phyloP scores from a whole-genome alignment of 1,140 invertebrate species.

The Portunus trituberculatus region DNA sequence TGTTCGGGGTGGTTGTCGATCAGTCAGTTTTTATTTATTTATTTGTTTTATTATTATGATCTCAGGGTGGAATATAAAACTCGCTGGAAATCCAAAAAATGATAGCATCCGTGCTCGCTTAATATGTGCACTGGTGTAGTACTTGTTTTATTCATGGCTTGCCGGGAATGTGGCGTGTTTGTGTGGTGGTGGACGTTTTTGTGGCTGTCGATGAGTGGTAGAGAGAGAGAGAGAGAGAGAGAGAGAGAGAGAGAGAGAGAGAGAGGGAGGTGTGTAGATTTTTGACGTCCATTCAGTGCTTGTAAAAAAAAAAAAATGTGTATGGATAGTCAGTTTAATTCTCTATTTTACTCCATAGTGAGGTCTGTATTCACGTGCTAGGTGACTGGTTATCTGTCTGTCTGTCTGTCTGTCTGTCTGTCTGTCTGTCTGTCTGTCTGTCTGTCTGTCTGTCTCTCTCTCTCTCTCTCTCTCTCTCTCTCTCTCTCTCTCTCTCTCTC shows the following conservation, averaged over 20 bases:
- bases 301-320: not conserved
- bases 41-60: not conserved
- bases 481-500: not conserved
- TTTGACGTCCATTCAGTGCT: not conserved
- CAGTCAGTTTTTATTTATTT: not conserved
- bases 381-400: not conserved
- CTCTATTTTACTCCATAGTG: not conserved
- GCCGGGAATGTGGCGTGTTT: not conserved
- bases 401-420: not conserved
- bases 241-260: slow-evolving; percentile 20
- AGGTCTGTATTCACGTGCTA: not conserved
- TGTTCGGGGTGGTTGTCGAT: not conserved
- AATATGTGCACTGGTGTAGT: not conserved
- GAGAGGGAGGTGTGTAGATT: not conserved
- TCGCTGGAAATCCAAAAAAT: not conserved
- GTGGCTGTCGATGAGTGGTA: not conserved
- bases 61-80: not conserved
- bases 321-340: not conserved
- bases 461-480: not conserved
- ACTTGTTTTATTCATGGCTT: slow-evolving; percentile 14
- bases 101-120: not conserved
- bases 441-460: not conserved
- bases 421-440: no score
- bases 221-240: slow-evolving; percentile 20
- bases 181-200: not conserved